Base-by-base conservation (phyloP, 2,888 invertebrate genomes). In the Tridacna gigas region DNA sequence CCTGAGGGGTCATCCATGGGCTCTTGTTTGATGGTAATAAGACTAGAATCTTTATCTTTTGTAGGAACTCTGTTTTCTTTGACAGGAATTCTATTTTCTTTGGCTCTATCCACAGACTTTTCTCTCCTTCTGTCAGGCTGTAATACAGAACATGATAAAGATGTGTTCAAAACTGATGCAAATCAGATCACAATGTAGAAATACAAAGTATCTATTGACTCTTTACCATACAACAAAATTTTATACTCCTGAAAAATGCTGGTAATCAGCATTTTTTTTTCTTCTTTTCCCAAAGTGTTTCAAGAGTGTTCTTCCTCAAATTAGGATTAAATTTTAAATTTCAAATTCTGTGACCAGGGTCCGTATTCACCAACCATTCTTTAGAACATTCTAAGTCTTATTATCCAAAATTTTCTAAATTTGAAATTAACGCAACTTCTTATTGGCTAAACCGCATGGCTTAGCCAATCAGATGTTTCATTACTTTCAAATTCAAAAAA, bases 71-170 rank as follows among this genome's bases (percentile, higher is more conserved):
- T 37, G n/a, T n/a, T 26, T 37, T 65, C 75, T 51, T 79, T 80
- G 12, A 45, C 56, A 20, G 87, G 87, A 48, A 83, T 60, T 25
- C 87, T 56, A 51, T 87, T 87, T 65, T 87, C 87, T 61, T 87
- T 87, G 0, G 87, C 26, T 73, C 51, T 71, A 25, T 74, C 74
- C 26, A 74, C 74, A n/a, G 79, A 79, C 28, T 74, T 79, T 20
- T 78, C 78, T 60, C 78, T 28, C 13, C 61, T 51, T 26, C 78
- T 71, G 20, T 63, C 63, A 51, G 71, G 51, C 71, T 71, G 71
- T 22, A 71, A 67, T 20, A 67, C 20, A 67, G 65, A 65, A 65
- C 4, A 26, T 37, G 37, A 63, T 5, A 20, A 2, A 56, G 56
- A 56, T 20, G 9, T 56, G 56, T 56, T 20, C 20, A 56, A n/a